Evolutionary conservation across 2,797 vertebrate species (phyloP), one percentile per base, ranked within the genome.

Genomic region (Apodemus agrarius): DNA sequence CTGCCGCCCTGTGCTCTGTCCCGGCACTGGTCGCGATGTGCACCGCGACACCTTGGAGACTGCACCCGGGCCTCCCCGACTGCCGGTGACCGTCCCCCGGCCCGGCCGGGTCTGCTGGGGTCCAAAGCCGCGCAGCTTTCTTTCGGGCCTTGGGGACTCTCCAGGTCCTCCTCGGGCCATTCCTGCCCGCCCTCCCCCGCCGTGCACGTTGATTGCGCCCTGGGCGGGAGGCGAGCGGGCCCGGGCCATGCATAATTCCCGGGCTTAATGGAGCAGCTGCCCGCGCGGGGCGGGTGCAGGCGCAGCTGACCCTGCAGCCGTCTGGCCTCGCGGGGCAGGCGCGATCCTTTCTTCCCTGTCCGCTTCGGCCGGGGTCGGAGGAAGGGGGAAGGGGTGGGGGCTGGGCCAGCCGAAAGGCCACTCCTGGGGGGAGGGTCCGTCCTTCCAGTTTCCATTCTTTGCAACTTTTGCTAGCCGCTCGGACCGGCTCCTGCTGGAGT

Each of bases 231-330:
- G 81, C 31, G 90, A 84, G 97, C 88, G 98, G 97, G 98, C 95
- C 0, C 11, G 95, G 95, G 87, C 98, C 97, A 95, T 98, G 98
- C 98, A 98, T 98, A 98, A 97, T 99, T 98, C 84, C 95, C 98
- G 96, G 98, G 93, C 54, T 95, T 98, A 98, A 98, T 98, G 97
- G 98, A 93, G 98, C 97, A 98, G 98, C 98, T 98, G 98, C 98
- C 98, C 93, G 93, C 75, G 96, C 93, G 96, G 97, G 96, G 98
- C 84, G 97, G 98, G 98, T 98, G 97, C 98, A 98, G 98, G 98
- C 97, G 98, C 98, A 98, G 89, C 98, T 4, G 85, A 69, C 96
- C 97, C 98, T 98, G 98, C 98, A 98, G 90, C 95, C 97, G 97
- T 87, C 96, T 93, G 97, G 97, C 96, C 91, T 87, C 89, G 34